Conservation (phyloP, 2,113 vertebrate species). For the Thryonomys swinderianus region DNA sequence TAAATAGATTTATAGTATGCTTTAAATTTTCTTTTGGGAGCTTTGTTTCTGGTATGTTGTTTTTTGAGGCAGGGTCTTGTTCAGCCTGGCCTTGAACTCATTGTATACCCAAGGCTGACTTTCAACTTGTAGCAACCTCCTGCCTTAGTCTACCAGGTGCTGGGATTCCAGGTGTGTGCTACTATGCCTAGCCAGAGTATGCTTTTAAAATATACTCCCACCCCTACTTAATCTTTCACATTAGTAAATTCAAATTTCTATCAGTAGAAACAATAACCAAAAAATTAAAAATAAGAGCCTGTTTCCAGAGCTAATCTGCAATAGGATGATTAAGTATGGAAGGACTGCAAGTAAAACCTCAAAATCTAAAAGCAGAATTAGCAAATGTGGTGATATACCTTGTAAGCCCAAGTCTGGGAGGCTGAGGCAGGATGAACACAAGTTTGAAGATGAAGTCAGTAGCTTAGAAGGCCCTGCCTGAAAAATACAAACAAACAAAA, state of each 20-base stretch:
- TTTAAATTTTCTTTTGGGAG: not conserved
- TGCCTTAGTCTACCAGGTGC: not conserved
- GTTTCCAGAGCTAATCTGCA: not conserved
- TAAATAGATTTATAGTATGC: not conserved
- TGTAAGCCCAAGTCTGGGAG: not conserved
- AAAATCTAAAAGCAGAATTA: slow-evolving; percentile 32
- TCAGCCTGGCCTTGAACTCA: too few relatives aligned
- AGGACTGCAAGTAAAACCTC: not conserved
- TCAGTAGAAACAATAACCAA: not conserved
- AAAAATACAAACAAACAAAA: not conserved
- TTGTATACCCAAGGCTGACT: not conserved
- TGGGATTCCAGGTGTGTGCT: not conserved
- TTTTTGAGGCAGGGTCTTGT: not conserved
- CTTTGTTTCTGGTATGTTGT: not conserved
- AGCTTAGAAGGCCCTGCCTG: not conserved
- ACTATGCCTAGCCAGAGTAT: not conserved
- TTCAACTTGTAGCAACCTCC: not conserved
- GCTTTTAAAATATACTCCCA: not conserved
- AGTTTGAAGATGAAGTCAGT: not conserved
- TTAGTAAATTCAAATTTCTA: not conserved
- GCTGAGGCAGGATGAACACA: not conserved
- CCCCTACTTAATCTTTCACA: not conserved
- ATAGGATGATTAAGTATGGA: not conserved
- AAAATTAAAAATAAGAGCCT: not conserved
- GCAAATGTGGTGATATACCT: not conserved